These are phyloP conservation scores for Pollenia griseotomentosa DNA, from an alignment of 2,888 invertebrate species.

Conservation along the genomic window DNA sequence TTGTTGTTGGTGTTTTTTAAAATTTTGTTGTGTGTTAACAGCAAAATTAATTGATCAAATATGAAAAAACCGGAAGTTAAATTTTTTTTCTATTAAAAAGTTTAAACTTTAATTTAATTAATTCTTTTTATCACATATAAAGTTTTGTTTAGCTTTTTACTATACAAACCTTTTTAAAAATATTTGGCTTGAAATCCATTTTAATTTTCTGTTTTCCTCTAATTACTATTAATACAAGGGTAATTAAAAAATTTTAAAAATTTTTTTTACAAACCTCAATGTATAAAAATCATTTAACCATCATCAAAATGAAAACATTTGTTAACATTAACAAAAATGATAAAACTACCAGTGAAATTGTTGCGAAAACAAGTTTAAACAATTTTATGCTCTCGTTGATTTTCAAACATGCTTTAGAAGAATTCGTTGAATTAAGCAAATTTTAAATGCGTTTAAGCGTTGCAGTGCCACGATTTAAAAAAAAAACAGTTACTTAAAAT, in stretches of 20 bases:
- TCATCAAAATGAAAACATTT: conserved; percentile 17
- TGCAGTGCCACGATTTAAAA: conserved; percentile 35
- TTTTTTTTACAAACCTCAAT: neutral
- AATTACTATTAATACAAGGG: neutral
- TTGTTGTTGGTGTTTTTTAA: neutral
- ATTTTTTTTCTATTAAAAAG: conserved; percentile 11
- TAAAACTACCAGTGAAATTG: neutral
- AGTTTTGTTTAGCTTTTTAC: neutral
- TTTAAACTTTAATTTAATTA: neutral
- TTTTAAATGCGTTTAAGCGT: conserved; percentile 13
- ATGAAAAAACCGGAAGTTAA: conserved; percentile 18
- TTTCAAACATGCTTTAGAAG: conserved; percentile 45
- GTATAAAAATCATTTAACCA: conserved; percentile 19
- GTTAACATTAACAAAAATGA: conserved; percentile 17
- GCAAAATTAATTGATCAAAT: neutral
- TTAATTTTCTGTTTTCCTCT: neutral
- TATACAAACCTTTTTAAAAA: neutral
- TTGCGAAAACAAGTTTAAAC: neutral
- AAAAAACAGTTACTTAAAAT: conserved; percentile 10
- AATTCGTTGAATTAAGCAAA: neutral
- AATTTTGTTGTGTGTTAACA: conserved; percentile 11
- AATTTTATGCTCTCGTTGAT: conserved; percentile 52
- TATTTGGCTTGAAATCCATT: neutral
- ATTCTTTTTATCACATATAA: neutral
- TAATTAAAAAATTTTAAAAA: neutral